A percentile compares a stretch with the other conserved stretches of the same genome.
Conservation (phyloP, 2,888 invertebrate species). For the Nebria brevicollis region DNA sequence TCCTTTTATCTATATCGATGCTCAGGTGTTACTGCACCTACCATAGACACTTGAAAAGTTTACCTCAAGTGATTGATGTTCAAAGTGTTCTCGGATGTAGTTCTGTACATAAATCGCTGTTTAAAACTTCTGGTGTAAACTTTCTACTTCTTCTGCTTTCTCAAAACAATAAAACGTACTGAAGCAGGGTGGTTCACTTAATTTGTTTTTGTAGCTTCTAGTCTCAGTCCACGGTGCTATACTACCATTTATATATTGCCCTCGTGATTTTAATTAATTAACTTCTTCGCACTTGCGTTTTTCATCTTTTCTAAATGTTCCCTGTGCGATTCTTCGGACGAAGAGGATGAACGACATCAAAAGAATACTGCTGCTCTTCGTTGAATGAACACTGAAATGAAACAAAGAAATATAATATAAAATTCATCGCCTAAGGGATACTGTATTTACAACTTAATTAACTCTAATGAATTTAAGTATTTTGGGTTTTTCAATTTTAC, state of each 20-base stretch:
- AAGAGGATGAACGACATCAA: not conserved
- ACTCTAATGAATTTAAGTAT: constrained; percentile 35
- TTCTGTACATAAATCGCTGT: constrained; percentile 18
- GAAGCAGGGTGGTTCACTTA: constrained; percentile 19
- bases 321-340: not conserved
- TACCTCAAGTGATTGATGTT: constrained; percentile 12
- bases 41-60: not conserved
- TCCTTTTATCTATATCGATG: not conserved
- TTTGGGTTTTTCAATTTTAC: constrained; percentile 7
- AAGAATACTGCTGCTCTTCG: constrained; percentile 3
- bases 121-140: constrained; percentile 18
- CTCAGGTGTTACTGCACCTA: not conserved
- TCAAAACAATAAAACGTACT: constrained; percentile 15
- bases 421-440: constrained; percentile 22
- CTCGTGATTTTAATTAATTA: constrained; percentile 45
- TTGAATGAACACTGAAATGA: constrained; percentile 13
- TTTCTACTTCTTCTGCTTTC: constrained; percentile 11
- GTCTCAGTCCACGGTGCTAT: not conserved
- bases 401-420: constrained; percentile 25
- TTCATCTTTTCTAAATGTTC: constrained; percentile 42
- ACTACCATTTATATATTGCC: constrained; percentile 25
- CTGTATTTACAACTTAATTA: constrained; percentile 34
- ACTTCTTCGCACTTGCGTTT: constrained; percentile 43
- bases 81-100: not conserved
- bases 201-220: constrained; percentile 22